Evolutionary conservation across 2,888 invertebrate species (phyloP).

Genomic region (Himalopsyche anomala): DNA sequence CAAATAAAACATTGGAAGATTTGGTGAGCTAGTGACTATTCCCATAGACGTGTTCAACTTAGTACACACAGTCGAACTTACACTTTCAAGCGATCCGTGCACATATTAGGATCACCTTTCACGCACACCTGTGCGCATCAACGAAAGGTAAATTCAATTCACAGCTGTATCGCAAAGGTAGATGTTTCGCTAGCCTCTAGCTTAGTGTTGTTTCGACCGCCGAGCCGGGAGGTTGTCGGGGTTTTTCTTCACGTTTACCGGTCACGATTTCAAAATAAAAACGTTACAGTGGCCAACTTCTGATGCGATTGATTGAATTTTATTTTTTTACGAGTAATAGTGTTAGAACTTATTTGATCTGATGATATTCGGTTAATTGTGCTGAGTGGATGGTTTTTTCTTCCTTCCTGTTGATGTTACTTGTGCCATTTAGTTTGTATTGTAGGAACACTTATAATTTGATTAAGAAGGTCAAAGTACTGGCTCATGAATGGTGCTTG

Average conservation of each 20-base stretch:
- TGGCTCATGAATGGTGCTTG: conserved; percentile 59
- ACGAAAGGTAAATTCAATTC: conserved; percentile 51
- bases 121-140: conserved; percentile 56
- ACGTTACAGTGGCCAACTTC: conserved; percentile 39
- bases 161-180: conserved; percentile 59
- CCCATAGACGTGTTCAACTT: conserved; percentile 18
- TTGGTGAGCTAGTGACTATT: conserved; percentile 10
- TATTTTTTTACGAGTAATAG: background rate
- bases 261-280: conserved; percentile 40
- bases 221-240: conserved; percentile 32
- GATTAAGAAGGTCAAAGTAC: conserved; percentile 54
- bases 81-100: conserved; percentile 48
- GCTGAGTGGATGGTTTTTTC: conserved; percentile 28
- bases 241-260: conserved; percentile 25
- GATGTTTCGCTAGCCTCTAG: conserved; percentile 55
- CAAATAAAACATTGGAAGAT: conserved; percentile 31
- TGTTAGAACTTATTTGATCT: background rate
- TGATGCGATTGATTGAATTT: background rate
- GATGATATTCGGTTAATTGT: background rate
- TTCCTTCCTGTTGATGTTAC: conserved; percentile 32
- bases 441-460: conserved; percentile 49
- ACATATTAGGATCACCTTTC: conserved; percentile 48
- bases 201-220: conserved; percentile 51
- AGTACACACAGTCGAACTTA: conserved; percentile 51
- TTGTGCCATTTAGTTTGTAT: conserved; percentile 44